Evolutionary conservation across 2,888 invertebrate genomes (phyloP), one percentile per base, ranked within the genome.

Genomic region (Cerastis leucographa): DNA sequence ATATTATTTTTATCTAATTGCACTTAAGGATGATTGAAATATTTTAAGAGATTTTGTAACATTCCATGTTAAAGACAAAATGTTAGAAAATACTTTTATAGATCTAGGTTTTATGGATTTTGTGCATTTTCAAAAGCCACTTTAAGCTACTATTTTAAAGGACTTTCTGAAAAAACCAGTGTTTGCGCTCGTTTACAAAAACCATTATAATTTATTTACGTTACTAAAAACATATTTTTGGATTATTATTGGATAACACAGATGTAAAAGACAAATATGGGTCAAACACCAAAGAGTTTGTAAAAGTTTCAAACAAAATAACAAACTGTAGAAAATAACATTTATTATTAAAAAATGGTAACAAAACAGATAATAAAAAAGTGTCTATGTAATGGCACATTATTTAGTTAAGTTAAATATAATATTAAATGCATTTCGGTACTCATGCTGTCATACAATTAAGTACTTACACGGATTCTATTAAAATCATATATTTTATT

Each of bases 341-440:
- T 86, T 85, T 87, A 89, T 89, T 89, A 87, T 86, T 89, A 89
- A 84, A 90, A 89, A 90, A 89, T 89, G 90, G 89, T 92, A 92
- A 93, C 93, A 91, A 89, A 88, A 89, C 78, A 89, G 88, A 90
- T 89, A 89, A 90, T 78, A 88, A 84, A 87, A 85, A 86, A 89
- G 83, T 83, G 81, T 90, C 81, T 89, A 87, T 89, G 84, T 87
- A 87, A 93, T 92, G 94, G 91, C 92, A 93, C 93, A 90, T 88
- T 84, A 87, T 90, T 88, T 89, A 91, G 88, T 90, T 84, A 83
- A 80, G 86, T 89, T 88, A 85, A 84, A 85, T 83, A 82, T 86
- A 73, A 84, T 85, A 82, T 84, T 92, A 93, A 93, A 93, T 94
- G 93, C 92, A 92, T 84, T 83, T 89, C 84, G 93, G 92, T 93